A percentile compares a stretch with the other conserved stretches of the same genome.
Conservation (phyloP, 2,888 invertebrate genomes). For the Sinelater perroti region DNA sequence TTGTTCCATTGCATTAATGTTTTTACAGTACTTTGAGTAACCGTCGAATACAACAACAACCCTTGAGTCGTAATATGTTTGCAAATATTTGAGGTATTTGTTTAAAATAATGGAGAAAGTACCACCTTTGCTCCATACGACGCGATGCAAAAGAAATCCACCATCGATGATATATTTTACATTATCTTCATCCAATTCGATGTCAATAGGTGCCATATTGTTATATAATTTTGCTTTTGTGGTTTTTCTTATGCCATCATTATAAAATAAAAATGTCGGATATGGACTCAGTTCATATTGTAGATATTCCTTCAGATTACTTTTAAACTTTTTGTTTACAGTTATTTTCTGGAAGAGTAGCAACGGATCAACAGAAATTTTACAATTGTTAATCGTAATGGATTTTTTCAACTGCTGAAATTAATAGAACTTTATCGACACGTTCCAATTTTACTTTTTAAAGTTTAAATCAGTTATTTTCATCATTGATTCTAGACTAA, state of each 20-base stretch:
- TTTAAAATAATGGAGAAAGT: slow-evolving; percentile 37
- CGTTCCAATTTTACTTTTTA: slow-evolving; percentile 48
- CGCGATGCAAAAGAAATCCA: slow-evolving; percentile 49
- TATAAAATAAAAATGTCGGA: slow-evolving; percentile 30
- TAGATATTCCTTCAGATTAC: slow-evolving; percentile 38
- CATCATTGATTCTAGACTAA: slow-evolving; percentile 40
- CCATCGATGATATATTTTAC: slow-evolving; percentile 7
- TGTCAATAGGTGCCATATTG: slow-evolving; percentile 15
- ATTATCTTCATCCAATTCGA: slow-evolving; percentile 38
- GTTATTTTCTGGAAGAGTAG: slow-evolving; percentile 42
- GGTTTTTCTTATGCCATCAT: slow-evolving; percentile 41
- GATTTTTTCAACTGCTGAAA: slow-evolving; percentile 41
- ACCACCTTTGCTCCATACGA: slow-evolving; percentile 45
- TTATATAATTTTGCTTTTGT: slow-evolving; percentile 32
- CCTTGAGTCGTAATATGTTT: slow-evolving; percentile 43
- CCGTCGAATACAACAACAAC: slow-evolving; percentile 52
- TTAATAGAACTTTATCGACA: slow-evolving; percentile 44
- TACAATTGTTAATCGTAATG: slow-evolving; percentile 38
- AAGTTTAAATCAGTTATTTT: slow-evolving; percentile 38
- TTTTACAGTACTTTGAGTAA: slow-evolving; percentile 51
- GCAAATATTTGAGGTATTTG: slow-evolving; percentile 46
- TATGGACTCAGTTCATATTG: slow-evolving; percentile 42
- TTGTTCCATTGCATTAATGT: slow-evolving; percentile 54
- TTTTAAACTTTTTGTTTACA: slow-evolving; percentile 43
- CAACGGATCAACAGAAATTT: slow-evolving; percentile 39